Percentiles rank a stretch among this genome's conserved stretches.
Conservation (phyloP, 2,113 vertebrate genomes). For the Anser brachyrhynchus region DNA sequence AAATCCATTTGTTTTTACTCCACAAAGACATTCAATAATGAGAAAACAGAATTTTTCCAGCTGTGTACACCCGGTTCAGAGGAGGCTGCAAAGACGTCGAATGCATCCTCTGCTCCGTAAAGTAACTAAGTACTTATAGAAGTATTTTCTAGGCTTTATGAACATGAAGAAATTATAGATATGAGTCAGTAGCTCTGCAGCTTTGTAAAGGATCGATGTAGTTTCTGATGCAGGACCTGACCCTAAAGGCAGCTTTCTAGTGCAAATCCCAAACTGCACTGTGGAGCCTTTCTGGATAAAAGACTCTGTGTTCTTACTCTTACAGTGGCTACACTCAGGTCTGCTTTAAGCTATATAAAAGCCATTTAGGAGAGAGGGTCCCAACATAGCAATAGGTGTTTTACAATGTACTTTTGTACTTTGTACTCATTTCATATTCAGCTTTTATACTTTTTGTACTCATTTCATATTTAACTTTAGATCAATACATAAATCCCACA, state of each 20-base stretch:
- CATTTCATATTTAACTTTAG: neutral
- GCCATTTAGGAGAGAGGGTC: neutral
- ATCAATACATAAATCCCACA: neutral
- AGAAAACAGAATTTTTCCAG: neutral
- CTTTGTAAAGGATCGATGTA: neutral
- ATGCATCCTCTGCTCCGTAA: neutral
- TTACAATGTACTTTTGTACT: neutral
- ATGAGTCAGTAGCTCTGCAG: neutral
- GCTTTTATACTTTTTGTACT: neutral
- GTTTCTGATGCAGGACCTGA: neutral
- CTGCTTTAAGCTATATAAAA: slow-evolving; percentile 7
- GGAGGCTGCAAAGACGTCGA: neutral
- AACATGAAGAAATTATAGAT: slow-evolving; percentile 20
- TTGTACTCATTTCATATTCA: neutral
- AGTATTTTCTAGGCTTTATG: neutral
- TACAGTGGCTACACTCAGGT: neutral
- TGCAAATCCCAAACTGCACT: neutral
- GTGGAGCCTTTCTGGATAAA: neutral
- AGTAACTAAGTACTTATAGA: neutral
- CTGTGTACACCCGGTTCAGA: neutral
- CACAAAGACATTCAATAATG: neutral
- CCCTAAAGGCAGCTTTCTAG: slow-evolving; percentile 16
- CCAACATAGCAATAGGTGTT: neutral
- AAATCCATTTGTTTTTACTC: neutral
- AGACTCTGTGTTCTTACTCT: neutral